Conservation (phyloP, 2,797 vertebrate genomes). For the Chelon auratus region DNA sequence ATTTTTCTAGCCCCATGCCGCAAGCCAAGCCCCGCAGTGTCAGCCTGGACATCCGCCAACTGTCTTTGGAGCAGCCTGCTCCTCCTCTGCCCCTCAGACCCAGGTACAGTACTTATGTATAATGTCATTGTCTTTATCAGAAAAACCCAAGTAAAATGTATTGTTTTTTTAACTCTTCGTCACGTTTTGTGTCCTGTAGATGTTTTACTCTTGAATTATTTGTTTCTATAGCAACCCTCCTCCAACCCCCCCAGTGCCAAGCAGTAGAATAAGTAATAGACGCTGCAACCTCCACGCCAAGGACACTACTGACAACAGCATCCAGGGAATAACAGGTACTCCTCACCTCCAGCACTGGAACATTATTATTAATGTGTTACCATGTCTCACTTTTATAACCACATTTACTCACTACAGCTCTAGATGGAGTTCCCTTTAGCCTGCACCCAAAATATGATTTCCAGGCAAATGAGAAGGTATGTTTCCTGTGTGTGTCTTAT, state of each 20-base stretch:
- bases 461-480: conserved; percentile 65
- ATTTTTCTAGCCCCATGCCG: conserved; percentile 75
- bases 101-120: conserved; percentile 51
- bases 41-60: conserved; percentile 79
- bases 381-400: not conserved
- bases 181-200: not conserved
- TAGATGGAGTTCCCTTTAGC: conserved; percentile 86
- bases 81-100: conserved; percentile 71
- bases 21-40: conserved; percentile 85
- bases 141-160: no score
- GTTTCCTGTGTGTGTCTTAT: conserved; percentile 39
- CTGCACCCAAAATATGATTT: conserved; percentile 84
- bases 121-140: no score
- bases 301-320: conserved; percentile 79
- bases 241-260: conserved; percentile 24
- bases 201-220: not conserved
- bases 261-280: conserved; percentile 72
- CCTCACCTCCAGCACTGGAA: not conserved
- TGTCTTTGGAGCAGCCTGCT: conserved; percentile 80
- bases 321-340: conserved; percentile 89
- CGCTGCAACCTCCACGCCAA: conserved; percentile 71
- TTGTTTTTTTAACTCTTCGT: not conserved
- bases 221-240: conserved; percentile 75
- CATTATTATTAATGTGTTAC: not conserved
- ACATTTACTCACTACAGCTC: conserved; percentile 64